Base-by-base conservation (phyloP, 2,797 vertebrate species). In the Philypnodon macrostomus region DNA sequence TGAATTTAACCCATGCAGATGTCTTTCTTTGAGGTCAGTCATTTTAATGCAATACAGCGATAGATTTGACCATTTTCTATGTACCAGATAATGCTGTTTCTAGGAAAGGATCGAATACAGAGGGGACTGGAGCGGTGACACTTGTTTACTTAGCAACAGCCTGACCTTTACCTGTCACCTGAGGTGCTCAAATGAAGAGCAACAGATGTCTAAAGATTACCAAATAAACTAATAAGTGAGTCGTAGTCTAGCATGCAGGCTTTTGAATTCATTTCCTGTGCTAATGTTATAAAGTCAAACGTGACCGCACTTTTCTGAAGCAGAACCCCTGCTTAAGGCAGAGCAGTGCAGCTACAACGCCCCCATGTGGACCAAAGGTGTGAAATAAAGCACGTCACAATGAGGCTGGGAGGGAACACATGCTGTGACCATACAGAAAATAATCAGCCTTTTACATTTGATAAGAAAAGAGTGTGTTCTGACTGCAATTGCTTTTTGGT, bases 131-230 rank as follows among this genome's bases (percentile, higher is more conserved):
- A 60, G 53, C 53, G 41, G 55, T 0, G 31, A 60, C 31, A 44
- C 36, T 58, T 47, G 55, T 65, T 69, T 44, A 63, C 46, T 52
- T 19, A 23, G 55, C 39, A 64, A 73, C 55, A 9, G 23, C 38
- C 26, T 73, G 70, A 77, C 60, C 62, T 75, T 79, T 61, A 40
- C 37, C 51, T 34, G 37, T 67, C 61, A 74, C 64, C 70, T 47
- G 63, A 75, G 61, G 61, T 45, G 2, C 46, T 71, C 42, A 41
- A 59, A 72, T 54, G 47, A 74, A 74, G 60, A 73, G 46, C 45
- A 59, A 63, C 42, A 38, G 16, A 53, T 2, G 57, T 35, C 32
- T 53, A 51, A 63, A 37, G 42, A 64, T 63, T 47, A 46, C 14
- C 30, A 24, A 59, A 62, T 67, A 41, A 71, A 52, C 53, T 47